These are phyloP conservation scores for Pseudorasbora parva DNA, from an alignment of 2,113 vertebrate species.

Conservation along the genomic window DNA sequence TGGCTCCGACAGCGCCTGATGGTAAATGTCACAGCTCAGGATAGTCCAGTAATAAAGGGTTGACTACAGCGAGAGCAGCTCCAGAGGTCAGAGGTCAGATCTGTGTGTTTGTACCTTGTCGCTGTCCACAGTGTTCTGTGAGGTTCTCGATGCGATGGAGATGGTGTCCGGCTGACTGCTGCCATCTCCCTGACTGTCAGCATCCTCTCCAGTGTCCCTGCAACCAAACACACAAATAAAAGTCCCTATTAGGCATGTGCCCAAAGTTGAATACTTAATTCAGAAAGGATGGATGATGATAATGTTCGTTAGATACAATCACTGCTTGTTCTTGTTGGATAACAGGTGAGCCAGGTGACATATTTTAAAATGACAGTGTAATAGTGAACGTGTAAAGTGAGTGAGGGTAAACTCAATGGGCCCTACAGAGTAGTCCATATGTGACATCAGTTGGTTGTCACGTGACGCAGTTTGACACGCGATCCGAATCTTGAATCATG, in stretches of 20 bases:
- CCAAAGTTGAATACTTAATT: background rate
- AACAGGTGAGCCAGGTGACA: background rate
- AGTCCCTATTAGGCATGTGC: background rate
- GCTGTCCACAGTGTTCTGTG: constrained; percentile 97
- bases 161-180: constrained; percentile 98
- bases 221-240: constrained; percentile 24
- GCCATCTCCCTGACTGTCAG: constrained; percentile 95
- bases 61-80: background rate
- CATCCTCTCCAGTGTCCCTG: constrained; percentile 93
- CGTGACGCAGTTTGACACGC: too few species aligned
- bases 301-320: background rate
- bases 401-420: too few species aligned
- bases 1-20: background rate
- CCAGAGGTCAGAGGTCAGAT: background rate
- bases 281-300: background rate
- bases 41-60: too few species aligned
- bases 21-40: background rate
- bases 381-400: too few species aligned
- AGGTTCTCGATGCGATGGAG: constrained; percentile 96
- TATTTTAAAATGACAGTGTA: background rate
- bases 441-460: too few species aligned
- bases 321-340: background rate
- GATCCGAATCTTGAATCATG: too few species aligned
- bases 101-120: constrained; percentile 88
- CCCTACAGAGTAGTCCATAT: too few species aligned